Conservation (phyloP, 2,888 invertebrate genomes). For the Linyphia triangularis region DNA sequence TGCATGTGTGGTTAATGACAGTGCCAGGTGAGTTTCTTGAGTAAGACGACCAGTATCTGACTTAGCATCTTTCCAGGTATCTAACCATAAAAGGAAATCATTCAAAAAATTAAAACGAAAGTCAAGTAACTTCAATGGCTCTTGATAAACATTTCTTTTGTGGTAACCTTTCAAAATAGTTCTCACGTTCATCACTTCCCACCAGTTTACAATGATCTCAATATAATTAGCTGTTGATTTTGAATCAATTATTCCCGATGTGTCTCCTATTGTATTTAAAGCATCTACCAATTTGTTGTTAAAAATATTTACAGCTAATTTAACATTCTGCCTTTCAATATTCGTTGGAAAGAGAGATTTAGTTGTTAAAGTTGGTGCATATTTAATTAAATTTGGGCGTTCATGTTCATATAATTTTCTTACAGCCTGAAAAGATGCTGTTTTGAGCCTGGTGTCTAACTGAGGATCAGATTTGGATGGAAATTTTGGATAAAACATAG, state of each 20-base stretch:
- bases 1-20: constrained; percentile 4
- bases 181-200: constrained; percentile 28
- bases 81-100: neutral
- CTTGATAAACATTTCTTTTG: neutral
- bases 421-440: neutral
- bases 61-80: neutral
- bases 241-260: neutral
- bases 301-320: neutral
- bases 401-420: neutral
- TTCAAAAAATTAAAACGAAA: constrained; percentile 6
- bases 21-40: constrained; percentile 13
- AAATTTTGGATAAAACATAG: neutral
- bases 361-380: neutral
- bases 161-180: neutral
- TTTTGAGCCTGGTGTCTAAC: neutral
- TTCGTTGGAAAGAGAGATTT: neutral
- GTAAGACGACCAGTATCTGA: constrained; percentile 8
- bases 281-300: neutral
- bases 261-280: neutral
- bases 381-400: neutral
- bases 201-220: neutral
- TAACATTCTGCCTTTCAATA: neutral
- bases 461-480: neutral
- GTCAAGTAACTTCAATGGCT: neutral
- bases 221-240: neutral